A percentile compares a stretch with the other conserved stretches of the same genome.
phyloP scores from a whole-genome alignment of 2,797 vertebrate genomes.

The Neosalanx taihuensis region DNA sequence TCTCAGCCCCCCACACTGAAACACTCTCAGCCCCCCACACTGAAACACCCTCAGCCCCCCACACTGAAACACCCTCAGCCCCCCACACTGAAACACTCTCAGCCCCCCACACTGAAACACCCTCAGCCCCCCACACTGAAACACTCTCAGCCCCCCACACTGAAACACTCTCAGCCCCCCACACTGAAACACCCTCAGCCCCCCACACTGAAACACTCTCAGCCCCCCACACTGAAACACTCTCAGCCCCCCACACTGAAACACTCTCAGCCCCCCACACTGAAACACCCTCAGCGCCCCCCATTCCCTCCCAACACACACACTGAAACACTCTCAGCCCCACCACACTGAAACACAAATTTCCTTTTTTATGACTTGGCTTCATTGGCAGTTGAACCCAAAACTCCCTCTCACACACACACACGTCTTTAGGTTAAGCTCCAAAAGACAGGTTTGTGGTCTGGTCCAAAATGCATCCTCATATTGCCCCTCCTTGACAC shows the following conservation, averaged over 20 bases:
- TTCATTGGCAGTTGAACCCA: slow-evolving; percentile 30
- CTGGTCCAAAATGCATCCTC: slow-evolving; percentile 5
- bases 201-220: too few relatives aligned
- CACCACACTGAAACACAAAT: too few relatives aligned
- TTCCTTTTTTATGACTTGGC: slow-evolving; percentile 44
- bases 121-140: neutral
- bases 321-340: slow-evolving; percentile 1
- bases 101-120: slow-evolving; percentile 4
- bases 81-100: neutral
- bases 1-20: too few relatives aligned
- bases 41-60: too few relatives aligned
- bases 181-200: slow-evolving; percentile 5
- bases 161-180: slow-evolving; percentile 13
- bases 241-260: too few relatives aligned
- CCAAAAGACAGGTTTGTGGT: too few relatives aligned
- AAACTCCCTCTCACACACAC: slow-evolving; percentile 12
- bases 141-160: slow-evolving; percentile 20
- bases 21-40: too few relatives aligned
- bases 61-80: too few relatives aligned
- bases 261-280: too few relatives aligned
- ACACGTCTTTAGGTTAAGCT: neutral
- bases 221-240: too few relatives aligned
- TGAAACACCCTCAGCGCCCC: too few relatives aligned
- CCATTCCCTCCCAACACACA: neutral
- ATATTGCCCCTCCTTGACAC: slow-evolving; percentile 11